Evolutionary conservation across 2,113 vertebrate genomes (phyloP), one percentile per base, ranked within the genome.

Genomic region (zebrafish (Danio rerio)): DNA sequence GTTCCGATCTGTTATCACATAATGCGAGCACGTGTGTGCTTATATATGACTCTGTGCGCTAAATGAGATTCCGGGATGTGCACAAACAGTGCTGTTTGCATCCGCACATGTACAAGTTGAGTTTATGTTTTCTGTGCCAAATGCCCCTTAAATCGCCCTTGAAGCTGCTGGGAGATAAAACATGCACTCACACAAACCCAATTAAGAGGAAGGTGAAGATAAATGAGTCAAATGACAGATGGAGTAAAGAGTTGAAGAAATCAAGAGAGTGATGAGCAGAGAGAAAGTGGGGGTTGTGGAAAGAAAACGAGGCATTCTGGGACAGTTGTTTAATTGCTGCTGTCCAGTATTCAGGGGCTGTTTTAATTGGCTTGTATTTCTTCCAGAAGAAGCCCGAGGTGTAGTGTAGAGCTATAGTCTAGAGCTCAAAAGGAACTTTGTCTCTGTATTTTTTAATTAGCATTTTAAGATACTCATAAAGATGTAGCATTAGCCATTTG

Each of bases 321-420:
- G 55, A 68, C 49, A 72, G 52, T 50, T 59, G 63, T 73, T 66
- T 76, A 80, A 87, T 84, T 86, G 69, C 72, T 47, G 40, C 50
- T 50, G 21, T 72, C 18, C 20, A 31, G 84, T 86, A 86, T 72
- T 21, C 66, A 62, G 79, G 80, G 61, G 11, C 50, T 75, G 55
- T 84, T 89, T 89, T 88, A 87, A 89, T 86, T 88, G 83, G 79
- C 86, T 87, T 62, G 68, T 62, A 81, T 81, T 47, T 81, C 71
- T 78, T 42, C 58, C 18, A 59, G 63, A 70, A 66, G 20, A 49
- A 72, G 68, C 68, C 69, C 7, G 55, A 59, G 45, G 83, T 59
- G 12, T 53, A 77, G 13, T 83, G 53, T 62, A 72, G 71, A 58
- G 70, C 47, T 43, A 78, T 71, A 62, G 69, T 15, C 18, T 69